These are phyloP conservation scores for Aplocera efformata DNA, from an alignment of 2,888 invertebrate species.

Conservation along the genomic window DNA sequence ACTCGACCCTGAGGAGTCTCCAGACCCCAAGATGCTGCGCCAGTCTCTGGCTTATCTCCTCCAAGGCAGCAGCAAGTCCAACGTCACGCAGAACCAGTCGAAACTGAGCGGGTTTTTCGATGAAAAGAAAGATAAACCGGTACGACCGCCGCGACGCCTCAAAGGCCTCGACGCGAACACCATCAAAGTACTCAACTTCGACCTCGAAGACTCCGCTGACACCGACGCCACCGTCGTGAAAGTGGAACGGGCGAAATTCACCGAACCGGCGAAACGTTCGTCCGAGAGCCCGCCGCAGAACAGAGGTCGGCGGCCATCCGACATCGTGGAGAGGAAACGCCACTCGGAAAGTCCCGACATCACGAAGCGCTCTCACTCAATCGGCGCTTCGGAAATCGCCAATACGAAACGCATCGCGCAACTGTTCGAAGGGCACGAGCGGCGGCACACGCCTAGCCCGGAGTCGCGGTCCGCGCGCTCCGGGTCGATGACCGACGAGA, in stretches of 20 bases:
- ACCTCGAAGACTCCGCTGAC: slow-evolving; percentile 55
- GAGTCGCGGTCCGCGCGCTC: slow-evolving; percentile 45
- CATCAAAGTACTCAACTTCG: slow-evolving; percentile 40
- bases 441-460: slow-evolving; percentile 52
- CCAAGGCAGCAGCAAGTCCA: slow-evolving; percentile 49
- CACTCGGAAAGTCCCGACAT: slow-evolving; percentile 51
- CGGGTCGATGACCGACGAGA: slow-evolving; percentile 49
- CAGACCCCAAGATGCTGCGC: slow-evolving; percentile 51
- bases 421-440: slow-evolving; percentile 55
- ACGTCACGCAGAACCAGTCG: slow-evolving; percentile 35
- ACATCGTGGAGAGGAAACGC: slow-evolving; percentile 37
- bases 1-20: slow-evolving; percentile 59
- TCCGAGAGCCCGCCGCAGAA: slow-evolving; percentile 30
- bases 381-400: slow-evolving; percentile 47
- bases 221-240: slow-evolving; percentile 52
- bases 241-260: slow-evolving; percentile 31
- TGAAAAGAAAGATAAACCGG: slow-evolving; percentile 39
- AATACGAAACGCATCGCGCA: slow-evolving; percentile 59
- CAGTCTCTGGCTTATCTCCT: slow-evolving; percentile 55
- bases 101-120: slow-evolving; percentile 51
- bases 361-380: slow-evolving; percentile 52
- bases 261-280: slow-evolving; percentile 12
- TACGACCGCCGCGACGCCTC: slow-evolving; percentile 48
- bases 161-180: slow-evolving; percentile 56
- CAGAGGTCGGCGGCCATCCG: slow-evolving; percentile 45